phyloP scores from a whole-genome alignment of 2,113 vertebrate genomes.

The Microcebus murinus region DNA sequence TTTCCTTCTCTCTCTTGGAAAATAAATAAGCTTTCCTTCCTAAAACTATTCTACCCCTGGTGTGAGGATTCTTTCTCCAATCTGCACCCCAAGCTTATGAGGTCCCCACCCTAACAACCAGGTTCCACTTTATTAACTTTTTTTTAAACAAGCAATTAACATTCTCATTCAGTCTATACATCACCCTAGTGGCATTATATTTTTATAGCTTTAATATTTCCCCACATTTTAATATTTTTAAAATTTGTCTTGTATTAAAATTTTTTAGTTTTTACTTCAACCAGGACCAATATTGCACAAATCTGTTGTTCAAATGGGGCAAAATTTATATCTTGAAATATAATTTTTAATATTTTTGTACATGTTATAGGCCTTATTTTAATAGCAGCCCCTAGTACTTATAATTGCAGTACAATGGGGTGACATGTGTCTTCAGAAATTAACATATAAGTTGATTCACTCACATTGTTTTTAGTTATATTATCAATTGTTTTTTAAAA shows the following conservation, averaged over 20 bases:
- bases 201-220: conserved; percentile 5
- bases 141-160: background rate
- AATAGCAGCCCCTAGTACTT: background rate
- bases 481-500: background rate
- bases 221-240: background rate
- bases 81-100: no score
- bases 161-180: background rate
- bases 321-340: background rate
- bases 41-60: no score
- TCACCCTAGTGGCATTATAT: background rate
- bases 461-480: background rate
- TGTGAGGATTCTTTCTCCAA: no score
- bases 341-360: background rate
- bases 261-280: background rate
- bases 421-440: background rate
- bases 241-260: background rate
- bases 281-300: background rate
- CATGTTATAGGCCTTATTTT: background rate
- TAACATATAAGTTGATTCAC: background rate
- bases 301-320: background rate
- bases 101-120: no score
- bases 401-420: background rate
- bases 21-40: no score
- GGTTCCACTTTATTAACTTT: background rate
- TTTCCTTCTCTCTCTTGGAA: no score